Conservation (phyloP, 2,888 invertebrate species). For the Lepidocyrtoides sp. region DNA sequence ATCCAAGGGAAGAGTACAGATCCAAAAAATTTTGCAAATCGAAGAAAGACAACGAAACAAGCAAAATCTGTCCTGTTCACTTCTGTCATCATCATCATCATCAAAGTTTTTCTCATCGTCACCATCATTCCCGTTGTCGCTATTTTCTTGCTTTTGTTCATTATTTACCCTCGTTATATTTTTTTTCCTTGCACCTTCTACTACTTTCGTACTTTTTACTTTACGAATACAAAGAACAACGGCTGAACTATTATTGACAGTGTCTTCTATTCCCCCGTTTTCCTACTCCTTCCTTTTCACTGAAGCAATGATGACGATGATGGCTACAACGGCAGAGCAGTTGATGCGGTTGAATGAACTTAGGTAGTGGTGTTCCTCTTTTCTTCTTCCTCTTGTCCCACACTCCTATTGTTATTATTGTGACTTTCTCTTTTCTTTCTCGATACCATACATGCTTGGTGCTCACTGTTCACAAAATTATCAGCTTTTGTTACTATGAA, state of each 20-base stretch:
- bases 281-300: constrained; percentile 1
- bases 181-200: not conserved
- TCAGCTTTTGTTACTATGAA: constrained; percentile 3
- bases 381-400: too few species aligned
- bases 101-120: constrained; percentile 12
- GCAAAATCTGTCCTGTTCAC: constrained; percentile 53
- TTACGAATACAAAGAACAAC: not conserved
- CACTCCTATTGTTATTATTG: not conserved
- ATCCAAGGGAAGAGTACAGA: constrained; percentile 56
- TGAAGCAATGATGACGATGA: constrained; percentile 15
- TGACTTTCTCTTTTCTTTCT: constrained; percentile 9
- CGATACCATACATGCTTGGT: not conserved
- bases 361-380: not conserved
- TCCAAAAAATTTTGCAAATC: constrained; percentile 50
- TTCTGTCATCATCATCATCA: constrained; percentile 33
- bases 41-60: constrained; percentile 60
- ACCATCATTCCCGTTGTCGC: constrained; percentile 27
- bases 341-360: constrained; percentile 60
- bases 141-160: constrained; percentile 41
- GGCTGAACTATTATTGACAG: constrained; percentile 10
- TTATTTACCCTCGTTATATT: constrained; percentile 27
- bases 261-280: not conserved
- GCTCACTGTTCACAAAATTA: constrained; percentile 36
- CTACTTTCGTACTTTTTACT: not conserved
- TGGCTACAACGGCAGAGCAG: not conserved